Conservation (phyloP, 2,113 vertebrate species). For the Rhizomys pruinosus region DNA sequence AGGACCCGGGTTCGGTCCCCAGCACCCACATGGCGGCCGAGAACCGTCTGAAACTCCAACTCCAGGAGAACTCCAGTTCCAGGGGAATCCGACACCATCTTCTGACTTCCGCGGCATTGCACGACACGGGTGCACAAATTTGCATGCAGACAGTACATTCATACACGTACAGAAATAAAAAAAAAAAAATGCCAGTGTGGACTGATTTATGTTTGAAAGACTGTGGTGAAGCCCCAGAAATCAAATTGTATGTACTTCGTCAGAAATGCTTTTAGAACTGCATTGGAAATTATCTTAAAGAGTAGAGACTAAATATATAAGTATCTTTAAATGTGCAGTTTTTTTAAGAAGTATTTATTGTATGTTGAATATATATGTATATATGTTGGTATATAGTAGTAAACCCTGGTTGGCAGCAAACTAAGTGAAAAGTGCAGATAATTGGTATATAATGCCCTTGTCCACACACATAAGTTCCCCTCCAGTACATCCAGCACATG, state of each 20-base stretch:
- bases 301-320: neutral
- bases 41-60: no score
- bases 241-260: slow-evolving; percentile 15
- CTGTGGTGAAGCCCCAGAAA: neutral
- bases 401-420: neutral
- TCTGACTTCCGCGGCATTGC: no score
- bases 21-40: no score
- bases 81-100: no score
- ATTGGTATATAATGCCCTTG: neutral
- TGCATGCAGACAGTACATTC: no score
- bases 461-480: neutral
- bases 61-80: no score
- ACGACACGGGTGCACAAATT: no score
- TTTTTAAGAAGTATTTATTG: no score
- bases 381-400: no score
- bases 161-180: no score
- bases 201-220: slow-evolving; percentile 47
- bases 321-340: slow-evolving; percentile 9
- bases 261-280: slow-evolving; percentile 47
- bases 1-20: no score
- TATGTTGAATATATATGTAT: no score
- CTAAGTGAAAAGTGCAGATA: neutral
- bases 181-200: slow-evolving; percentile 31
- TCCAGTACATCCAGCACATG: neutral
- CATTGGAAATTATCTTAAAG: slow-evolving; percentile 21